Evolutionary conservation across 2,797 vertebrate genomes (phyloP).

Genomic region (Chelidonichthys spinosus): DNA sequence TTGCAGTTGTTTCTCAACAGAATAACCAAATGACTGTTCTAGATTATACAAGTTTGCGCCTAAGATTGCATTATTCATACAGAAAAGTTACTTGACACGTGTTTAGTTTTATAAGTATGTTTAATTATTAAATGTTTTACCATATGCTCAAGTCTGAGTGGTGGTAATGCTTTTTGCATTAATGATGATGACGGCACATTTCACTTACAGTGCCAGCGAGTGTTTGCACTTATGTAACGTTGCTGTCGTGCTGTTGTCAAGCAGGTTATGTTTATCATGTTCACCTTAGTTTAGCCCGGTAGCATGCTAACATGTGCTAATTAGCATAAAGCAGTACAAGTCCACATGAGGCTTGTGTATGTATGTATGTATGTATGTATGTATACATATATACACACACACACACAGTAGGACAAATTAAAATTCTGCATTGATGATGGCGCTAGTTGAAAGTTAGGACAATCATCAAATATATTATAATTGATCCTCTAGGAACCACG

Average conservation of each 20-base stretch:
- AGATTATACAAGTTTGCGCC: conserved; percentile 24
- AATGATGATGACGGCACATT: conserved; percentile 60
- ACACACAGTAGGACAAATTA: too few species aligned
- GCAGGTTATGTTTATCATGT: not conserved
- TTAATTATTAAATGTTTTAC: conserved; percentile 60
- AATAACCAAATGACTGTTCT: conserved; percentile 10
- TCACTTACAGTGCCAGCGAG: conserved; percentile 15
- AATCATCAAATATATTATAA: not conserved
- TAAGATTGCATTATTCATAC: conserved; percentile 55
- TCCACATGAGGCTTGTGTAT: not conserved
- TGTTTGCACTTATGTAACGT: conserved; percentile 18
- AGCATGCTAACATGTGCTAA: not conserved
- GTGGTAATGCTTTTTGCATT: conserved; percentile 64
- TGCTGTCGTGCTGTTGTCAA: too few species aligned
- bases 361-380: too few species aligned
- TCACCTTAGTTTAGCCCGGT: not conserved
- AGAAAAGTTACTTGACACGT: conserved; percentile 38
- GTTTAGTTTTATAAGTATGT: conserved; percentile 55
- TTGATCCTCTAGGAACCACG: not conserved
- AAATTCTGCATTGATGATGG: not conserved
- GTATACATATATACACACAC: too few species aligned
- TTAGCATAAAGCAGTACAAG: not conserved
- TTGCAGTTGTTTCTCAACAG: not conserved
- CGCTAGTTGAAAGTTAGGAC: not conserved
- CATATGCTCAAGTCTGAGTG: conserved; percentile 51